phyloP scores from a whole-genome alignment of 2,113 vertebrate species.

The Xiphorhynchus elegans region DNA sequence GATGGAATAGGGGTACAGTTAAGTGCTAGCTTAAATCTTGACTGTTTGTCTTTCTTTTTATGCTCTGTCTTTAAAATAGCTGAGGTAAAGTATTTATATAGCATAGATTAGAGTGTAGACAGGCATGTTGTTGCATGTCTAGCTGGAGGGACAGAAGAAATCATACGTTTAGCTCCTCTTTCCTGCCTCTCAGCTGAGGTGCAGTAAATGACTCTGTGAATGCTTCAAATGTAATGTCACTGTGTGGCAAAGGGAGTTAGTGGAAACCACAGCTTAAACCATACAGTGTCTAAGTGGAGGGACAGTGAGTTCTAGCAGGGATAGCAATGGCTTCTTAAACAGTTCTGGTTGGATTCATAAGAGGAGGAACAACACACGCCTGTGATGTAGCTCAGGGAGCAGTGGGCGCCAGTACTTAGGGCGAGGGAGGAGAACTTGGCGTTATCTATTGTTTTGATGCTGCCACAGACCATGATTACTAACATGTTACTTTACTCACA shows the following conservation, averaged over 20 bases:
- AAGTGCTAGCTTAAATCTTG: not conserved
- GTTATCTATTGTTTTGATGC: not conserved
- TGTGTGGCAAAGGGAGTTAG: not conserved
- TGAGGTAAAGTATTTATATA: constrained; percentile 30
- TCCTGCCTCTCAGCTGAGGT: constrained; percentile 18
- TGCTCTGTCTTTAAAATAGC: constrained; percentile 30
- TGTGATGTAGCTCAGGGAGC: not conserved
- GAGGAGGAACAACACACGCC: not conserved
- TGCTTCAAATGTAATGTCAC: not conserved
- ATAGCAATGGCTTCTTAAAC: not conserved
- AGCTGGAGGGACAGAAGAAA: constrained; percentile 56
- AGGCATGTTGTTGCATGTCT: constrained; percentile 41
- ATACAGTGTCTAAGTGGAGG: not conserved
- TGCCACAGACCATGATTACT: not conserved
- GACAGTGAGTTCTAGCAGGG: not conserved
- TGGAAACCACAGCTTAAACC: not conserved
- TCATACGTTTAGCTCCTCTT: constrained; percentile 30
- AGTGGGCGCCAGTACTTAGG: not conserved
- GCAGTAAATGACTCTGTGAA: constrained; percentile 9
- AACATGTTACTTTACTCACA: not conserved
- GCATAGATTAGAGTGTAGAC: constrained; percentile 38
- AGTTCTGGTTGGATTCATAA: not conserved
- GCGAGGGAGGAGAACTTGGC: not conserved
- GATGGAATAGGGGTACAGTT: not conserved
- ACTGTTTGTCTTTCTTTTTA: constrained; percentile 27